Evolutionary conservation across 2,113 vertebrate genomes (phyloP), one percentile per base, ranked within the genome.

Genomic region (Asarcornis scutulata): DNA sequence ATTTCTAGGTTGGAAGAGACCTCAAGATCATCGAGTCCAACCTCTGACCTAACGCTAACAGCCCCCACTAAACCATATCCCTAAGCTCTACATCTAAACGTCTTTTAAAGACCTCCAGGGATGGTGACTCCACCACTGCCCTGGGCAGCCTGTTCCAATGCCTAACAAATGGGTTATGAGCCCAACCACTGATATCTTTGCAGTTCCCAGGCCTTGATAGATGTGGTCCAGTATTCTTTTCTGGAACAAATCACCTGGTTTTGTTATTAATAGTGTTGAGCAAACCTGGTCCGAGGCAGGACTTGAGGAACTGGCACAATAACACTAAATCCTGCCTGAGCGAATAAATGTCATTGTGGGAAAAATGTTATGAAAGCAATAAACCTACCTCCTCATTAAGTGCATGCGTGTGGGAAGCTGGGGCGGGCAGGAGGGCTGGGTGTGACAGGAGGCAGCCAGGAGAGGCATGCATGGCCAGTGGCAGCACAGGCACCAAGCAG

Each of bases 291-390:
- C 48, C 36, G 69, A 63, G 72, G 31, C 17, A 34, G 83, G 58
- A 75, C 80, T 89, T 13, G 1, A 93, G 86, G 92, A 90, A 50
- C 75, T 68, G 83, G 60, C 79, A 63, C 60, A 48, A 66, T 55
- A 93, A n/a, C 11, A 2, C 42, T 66, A 42, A 93, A 55, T 79
- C 77, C 85, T 96, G 75, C 42, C 86, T 86, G 83, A 96, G 75
- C 95, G 91, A 97, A 85, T 83, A 96, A 90, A 64, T 95, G 93
- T 66, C 81, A 64, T 48, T 93, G 87, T 97, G 80, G 83, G 97
- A 95, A 94, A 88, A 95, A 84, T 52, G 90, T 81, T 91, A 59
- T 83, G 88, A 74, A 91, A 95, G 87, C 91, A 91, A 85, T 96
- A 89, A 93, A 80, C 75, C 69, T 92, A 83, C 25, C 86, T 89